These are phyloP conservation scores for Lepidothrix coronata DNA, from an alignment of 2,113 vertebrate genomes.

Conservation along the genomic window DNA sequence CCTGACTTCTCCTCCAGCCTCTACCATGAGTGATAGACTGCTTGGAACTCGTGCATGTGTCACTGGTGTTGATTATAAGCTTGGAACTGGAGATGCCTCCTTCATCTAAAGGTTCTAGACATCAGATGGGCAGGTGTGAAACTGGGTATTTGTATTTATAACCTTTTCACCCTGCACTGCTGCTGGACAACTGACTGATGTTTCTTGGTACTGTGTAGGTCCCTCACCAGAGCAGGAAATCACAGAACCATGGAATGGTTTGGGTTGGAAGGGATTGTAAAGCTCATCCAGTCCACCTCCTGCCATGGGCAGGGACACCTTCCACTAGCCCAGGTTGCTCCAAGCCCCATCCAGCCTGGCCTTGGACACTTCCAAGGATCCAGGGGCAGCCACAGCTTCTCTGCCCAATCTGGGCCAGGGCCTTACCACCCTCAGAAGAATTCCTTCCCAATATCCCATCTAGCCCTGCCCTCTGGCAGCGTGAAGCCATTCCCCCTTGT, in stretches of 20 bases:
- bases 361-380: background rate
- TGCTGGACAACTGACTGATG: background rate
- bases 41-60: fast-evolving
- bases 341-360: background rate
- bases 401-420: background rate
- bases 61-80: fast-evolving
- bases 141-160: background rate
- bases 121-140: background rate
- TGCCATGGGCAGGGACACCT: background rate
- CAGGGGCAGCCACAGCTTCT: background rate
- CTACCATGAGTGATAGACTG: background rate
- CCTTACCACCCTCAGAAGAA: background rate
- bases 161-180: fast-evolving
- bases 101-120: background rate
- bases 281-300: background rate
- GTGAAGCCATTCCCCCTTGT: background rate
- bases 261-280: background rate
- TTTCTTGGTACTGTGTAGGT: fast-evolving
- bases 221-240: background rate
- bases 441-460: background rate
- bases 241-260: background rate
- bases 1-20: background rate
- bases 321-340: fast-evolving
- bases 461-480: background rate
- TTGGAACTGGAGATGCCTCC: background rate